These are phyloP conservation scores for Drymonia ruficornis DNA, from an alignment of 2,888 invertebrate species.

Conservation along the genomic window DNA sequence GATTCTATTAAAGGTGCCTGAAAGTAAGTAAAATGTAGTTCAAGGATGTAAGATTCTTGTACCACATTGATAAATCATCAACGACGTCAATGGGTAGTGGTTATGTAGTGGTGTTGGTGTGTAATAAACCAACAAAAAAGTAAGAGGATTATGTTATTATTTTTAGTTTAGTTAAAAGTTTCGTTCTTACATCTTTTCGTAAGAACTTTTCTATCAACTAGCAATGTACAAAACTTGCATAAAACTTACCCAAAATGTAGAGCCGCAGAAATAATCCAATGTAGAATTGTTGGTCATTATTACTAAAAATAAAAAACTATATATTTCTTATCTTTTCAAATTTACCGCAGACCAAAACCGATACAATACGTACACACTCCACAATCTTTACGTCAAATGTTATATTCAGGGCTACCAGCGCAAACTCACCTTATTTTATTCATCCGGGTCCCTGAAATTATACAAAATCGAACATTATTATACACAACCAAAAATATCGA, in stretches of 20 bases:
- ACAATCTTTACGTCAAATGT: neutral
- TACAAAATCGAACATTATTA: no score
- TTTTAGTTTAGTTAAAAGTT: no score
- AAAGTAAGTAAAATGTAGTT: no score
- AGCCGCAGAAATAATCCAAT: constrained; percentile 90
- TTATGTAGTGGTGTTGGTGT: no score
- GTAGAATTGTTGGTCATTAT: constrained; percentile 60
- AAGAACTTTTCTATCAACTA: neutral
- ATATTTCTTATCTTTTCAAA: constrained; percentile 14
- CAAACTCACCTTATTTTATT: no score
- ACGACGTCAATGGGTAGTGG: no score
- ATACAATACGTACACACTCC: neutral
- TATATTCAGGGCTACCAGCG: neutral
- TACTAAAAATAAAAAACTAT: constrained; percentile 4
- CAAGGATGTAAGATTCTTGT: neutral
- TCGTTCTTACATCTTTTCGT: neutral
- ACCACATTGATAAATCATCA: no score
- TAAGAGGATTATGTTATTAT: no score
- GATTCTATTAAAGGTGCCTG: neutral
- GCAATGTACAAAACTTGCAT: neutral
- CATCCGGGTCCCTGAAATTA: no score
- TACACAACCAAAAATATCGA: no score
- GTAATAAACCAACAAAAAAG: no score
- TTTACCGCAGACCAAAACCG: constrained; percentile 23
- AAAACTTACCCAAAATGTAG: constrained; percentile 91